These are phyloP conservation scores for Amblyornis subalaris DNA, from an alignment of 2,113 vertebrate species.

Conservation along the genomic window DNA sequence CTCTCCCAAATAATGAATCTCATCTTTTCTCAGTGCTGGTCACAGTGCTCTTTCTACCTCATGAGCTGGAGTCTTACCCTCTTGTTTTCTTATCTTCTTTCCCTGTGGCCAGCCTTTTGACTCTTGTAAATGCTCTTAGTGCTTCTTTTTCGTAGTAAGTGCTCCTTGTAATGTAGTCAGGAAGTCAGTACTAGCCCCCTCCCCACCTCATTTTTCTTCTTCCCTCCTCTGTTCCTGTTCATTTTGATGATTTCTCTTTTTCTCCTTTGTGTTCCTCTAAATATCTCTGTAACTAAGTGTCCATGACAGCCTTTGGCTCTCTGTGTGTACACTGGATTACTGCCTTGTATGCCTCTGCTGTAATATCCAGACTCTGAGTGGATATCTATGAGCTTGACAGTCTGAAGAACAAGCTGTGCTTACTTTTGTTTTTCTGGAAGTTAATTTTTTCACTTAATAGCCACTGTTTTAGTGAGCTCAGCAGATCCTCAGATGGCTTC, in stretches of 20 bases:
- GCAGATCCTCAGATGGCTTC: not conserved
- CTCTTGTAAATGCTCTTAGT: not conserved
- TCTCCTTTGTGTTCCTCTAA: not conserved
- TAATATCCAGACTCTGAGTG: not conserved
- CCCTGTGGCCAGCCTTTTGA: not conserved
- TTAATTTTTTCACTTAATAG: not conserved
- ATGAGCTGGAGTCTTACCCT: not conserved
- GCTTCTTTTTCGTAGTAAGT: not conserved
- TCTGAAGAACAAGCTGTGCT: slow-evolving; percentile 1
- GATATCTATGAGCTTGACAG: not conserved
- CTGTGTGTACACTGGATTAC: not conserved
- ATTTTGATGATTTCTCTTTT: not conserved
- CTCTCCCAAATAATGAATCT: not conserved
- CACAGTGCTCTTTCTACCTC: not conserved
- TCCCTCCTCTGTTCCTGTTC: not conserved
- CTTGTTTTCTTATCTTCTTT: not conserved
- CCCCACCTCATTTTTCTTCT: accelerated
- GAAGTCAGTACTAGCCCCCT: not conserved
- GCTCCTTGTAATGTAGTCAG: not conserved
- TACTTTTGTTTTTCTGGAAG: not conserved
- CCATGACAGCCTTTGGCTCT: not conserved
- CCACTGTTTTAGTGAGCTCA: not conserved
- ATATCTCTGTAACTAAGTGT: not conserved
- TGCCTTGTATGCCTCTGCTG: not conserved
- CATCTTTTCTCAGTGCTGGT: not conserved